These are phyloP conservation scores for Lathronympha strigana DNA, from an alignment of 2,888 invertebrate species.

Conservation along the genomic window DNA sequence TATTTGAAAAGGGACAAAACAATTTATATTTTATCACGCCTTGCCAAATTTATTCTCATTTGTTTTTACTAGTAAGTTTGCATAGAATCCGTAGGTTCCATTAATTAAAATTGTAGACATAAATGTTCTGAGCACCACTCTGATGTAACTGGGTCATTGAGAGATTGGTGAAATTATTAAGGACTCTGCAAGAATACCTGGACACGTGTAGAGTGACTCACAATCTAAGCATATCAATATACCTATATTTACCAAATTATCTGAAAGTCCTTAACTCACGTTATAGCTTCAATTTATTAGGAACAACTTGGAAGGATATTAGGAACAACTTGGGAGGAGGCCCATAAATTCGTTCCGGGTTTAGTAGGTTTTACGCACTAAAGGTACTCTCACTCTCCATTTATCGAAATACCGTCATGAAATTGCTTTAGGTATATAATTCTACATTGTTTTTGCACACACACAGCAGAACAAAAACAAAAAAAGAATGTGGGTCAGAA, in stretches of 20 bases:
- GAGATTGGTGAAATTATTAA: too few species aligned
- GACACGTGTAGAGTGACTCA: neutral
- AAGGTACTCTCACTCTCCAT: constrained; percentile 31
- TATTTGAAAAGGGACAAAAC: too few species aligned
- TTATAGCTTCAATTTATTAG: constrained; percentile 38
- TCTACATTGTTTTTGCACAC: neutral
- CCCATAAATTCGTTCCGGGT: constrained; percentile 27
- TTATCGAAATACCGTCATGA: constrained; percentile 16
- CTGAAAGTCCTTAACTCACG: constrained; percentile 25
- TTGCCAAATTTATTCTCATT: too few species aligned
- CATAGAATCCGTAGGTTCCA: too few species aligned
- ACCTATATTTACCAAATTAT: constrained; percentile 8
- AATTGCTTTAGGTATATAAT: neutral
- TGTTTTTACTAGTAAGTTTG: too few species aligned
- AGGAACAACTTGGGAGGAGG: constrained; percentile 27
- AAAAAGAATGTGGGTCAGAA: too few species aligned
- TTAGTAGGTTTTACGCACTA: constrained; percentile 25
- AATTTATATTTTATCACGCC: too few species aligned
- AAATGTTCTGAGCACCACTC: too few species aligned
- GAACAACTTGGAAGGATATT: constrained; percentile 29
- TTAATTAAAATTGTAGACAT: too few species aligned
- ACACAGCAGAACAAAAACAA: too few species aligned
- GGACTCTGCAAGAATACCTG: neutral
- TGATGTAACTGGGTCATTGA: too few species aligned
- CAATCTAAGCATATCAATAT: neutral